Evolutionary conservation across 2,113 vertebrate species (phyloP).

Genomic region (Gnathonemus longibarbis): DNA sequence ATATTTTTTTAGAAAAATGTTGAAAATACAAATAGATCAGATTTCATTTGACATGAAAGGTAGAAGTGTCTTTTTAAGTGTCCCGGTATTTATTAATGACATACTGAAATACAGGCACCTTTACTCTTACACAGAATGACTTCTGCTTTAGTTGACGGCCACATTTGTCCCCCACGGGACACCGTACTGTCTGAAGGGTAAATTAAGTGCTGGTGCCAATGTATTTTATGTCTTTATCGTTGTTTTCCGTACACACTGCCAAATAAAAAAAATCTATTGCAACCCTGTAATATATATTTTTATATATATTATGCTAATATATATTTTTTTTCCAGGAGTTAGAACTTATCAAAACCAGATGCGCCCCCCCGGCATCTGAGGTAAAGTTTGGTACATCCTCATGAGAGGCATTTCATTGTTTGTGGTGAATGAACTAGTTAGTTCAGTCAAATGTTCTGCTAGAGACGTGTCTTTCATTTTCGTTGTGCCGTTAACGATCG

Average conservation of each 20-base stretch:
- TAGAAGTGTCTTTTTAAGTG: background rate
- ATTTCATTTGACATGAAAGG: background rate
- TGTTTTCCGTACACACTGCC: conserved; percentile 1
- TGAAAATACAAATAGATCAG: conserved; percentile 10
- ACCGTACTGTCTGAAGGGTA: background rate
- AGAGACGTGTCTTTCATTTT: background rate
- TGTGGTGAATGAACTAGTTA: background rate
- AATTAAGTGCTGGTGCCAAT: background rate
- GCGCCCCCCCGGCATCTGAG: background rate
- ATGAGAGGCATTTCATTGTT: background rate
- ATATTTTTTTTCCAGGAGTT: background rate
- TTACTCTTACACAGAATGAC: background rate
- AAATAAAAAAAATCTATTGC: background rate
- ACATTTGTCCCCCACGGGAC: background rate
- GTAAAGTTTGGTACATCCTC: background rate
- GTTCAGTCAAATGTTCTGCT: background rate
- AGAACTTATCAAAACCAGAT: background rate
- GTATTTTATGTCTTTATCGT: background rate
- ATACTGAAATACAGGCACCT: background rate
- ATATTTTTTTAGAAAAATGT: conserved; percentile 25
- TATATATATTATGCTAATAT: background rate
- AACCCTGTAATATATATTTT: background rate
- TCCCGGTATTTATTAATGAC: background rate
- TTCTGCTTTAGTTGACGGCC: background rate
- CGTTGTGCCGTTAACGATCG: background rate